Evolutionary conservation across 2,113 vertebrate genomes (phyloP).

Genomic region (Meles meles): DNA sequence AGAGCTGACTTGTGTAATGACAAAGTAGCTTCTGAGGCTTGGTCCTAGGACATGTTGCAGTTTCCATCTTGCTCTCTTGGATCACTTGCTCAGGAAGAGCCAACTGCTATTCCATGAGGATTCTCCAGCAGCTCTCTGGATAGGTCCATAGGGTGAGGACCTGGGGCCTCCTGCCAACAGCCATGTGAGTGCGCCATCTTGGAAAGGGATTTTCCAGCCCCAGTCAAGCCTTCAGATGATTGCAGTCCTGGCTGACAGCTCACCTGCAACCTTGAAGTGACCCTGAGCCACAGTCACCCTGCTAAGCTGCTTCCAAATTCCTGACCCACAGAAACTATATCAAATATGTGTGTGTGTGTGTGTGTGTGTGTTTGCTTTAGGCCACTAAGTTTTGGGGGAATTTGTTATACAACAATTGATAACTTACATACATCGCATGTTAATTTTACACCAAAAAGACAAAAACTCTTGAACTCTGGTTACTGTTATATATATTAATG

Average conservation of each 20-base stretch:
- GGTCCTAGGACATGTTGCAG: neutral
- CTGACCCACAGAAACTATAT: neutral
- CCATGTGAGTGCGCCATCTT: rapidly evolving
- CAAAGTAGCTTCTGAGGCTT: neutral
- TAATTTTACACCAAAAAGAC: neutral
- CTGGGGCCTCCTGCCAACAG: neutral
- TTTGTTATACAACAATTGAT: neutral
- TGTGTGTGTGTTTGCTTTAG: neutral
- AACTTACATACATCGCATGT: neutral
- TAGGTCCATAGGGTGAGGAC: neutral
- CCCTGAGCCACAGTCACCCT: neutral
- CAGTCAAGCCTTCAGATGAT: neutral
- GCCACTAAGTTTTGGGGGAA: neutral
- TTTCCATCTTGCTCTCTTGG: neutral
- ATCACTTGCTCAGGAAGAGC: neutral
- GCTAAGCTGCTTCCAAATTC: neutral
- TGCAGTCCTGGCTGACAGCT: neutral
- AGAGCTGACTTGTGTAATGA: neutral
- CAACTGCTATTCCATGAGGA: neutral
- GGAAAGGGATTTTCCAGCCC: neutral
- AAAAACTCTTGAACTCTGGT: neutral
- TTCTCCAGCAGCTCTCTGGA: neutral
- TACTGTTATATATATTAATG: neutral
- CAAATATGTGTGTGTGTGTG: neutral
- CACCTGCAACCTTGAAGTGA: neutral